Percentiles rank a stretch among this genome's conserved stretches.
These are phyloP conservation scores for Philonicus albiceps DNA, from an alignment of 2,888 invertebrate genomes.

Conservation along the genomic window DNA sequence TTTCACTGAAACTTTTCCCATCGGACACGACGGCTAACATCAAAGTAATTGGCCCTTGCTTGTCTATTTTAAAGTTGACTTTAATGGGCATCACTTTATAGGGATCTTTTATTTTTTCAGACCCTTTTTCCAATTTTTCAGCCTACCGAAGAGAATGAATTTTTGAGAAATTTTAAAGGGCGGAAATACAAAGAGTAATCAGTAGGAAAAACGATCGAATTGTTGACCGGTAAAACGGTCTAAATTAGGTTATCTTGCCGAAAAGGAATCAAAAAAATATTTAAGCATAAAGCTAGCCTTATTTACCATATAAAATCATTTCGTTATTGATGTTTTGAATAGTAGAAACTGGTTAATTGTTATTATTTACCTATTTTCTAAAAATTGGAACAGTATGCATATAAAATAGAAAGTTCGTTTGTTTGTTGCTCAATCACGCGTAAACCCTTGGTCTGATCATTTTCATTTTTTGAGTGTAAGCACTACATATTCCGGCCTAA, in stretches of 20 bases:
- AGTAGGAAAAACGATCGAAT: neutral
- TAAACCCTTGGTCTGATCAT: too few species aligned
- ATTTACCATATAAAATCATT: too few species aligned
- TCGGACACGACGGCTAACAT: slow-evolving; percentile 20
- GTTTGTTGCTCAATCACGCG: too few species aligned
- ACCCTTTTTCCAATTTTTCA: neutral
- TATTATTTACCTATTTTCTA: too few species aligned
- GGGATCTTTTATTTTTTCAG: neutral
- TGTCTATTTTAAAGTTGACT: slow-evolving; percentile 24
- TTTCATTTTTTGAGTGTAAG: too few species aligned
- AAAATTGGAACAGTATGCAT: too few species aligned
- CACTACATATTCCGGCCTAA: too few species aligned
- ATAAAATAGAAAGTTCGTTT: too few species aligned
- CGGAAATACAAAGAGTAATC: neutral
- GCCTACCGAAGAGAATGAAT: neutral
- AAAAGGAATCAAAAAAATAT: neutral
- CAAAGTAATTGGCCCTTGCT: slow-evolving; percentile 29
- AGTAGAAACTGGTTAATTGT: too few species aligned
- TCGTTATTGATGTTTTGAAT: too few species aligned
- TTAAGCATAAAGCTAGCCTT: too few species aligned
- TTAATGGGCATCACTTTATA: slow-evolving; percentile 18
- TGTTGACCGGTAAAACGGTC: neutral
- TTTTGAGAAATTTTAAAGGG: neutral
- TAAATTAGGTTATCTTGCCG: neutral
- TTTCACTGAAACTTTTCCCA: slow-evolving; percentile 14